Percentiles rank a stretch among this genome's conserved stretches.
These are phyloP conservation scores for Metallyticus violacea DNA, from an alignment of 2,888 invertebrate genomes.

Conservation along the genomic window DNA sequence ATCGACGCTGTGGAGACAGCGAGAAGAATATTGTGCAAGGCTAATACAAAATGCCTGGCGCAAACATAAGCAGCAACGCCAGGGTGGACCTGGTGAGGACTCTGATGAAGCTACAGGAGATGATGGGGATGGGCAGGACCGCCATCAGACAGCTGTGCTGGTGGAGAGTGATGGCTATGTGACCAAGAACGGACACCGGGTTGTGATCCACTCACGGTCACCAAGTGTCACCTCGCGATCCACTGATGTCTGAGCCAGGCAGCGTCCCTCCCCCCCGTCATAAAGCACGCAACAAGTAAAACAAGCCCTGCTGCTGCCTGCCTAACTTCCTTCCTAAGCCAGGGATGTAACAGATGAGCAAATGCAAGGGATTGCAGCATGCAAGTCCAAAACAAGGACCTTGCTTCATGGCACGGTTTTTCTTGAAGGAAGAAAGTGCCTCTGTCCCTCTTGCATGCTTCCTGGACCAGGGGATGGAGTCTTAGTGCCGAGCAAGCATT, in stretches of 20 bases:
- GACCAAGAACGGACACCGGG: conserved; percentile 85
- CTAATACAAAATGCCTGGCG: conserved; percentile 95
- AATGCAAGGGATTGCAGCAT: too few relatives aligned
- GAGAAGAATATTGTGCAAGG: conserved; percentile 94
- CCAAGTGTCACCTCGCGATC: conserved; percentile 79
- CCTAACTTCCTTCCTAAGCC: conserved; percentile 20
- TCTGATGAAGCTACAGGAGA: conserved; percentile 43
- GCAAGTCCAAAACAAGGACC: too few relatives aligned
- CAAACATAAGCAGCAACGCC: conserved; percentile 72
- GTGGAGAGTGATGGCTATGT: conserved; percentile 80
- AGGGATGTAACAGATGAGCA: too few relatives aligned
- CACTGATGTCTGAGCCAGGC: conserved; percentile 82
- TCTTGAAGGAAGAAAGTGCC: background rate
- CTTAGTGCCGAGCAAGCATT: background rate
- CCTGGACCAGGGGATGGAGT: background rate
- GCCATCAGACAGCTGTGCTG: conserved; percentile 77
- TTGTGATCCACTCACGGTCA: conserved; percentile 85
- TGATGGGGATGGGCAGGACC: conserved; percentile 31
- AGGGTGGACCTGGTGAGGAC: conserved; percentile 55
- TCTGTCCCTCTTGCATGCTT: conserved; percentile 20
- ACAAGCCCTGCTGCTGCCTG: conserved; percentile 2
- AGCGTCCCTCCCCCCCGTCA: conserved; percentile 46
- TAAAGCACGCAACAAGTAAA: conserved; percentile 7
- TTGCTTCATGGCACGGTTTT: too few relatives aligned
- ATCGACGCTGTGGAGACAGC: conserved; percentile 91